These are phyloP conservation scores for Wiebesia pumilae DNA, from an alignment of 1,140 invertebrate genomes.

Conservation along the genomic window DNA sequence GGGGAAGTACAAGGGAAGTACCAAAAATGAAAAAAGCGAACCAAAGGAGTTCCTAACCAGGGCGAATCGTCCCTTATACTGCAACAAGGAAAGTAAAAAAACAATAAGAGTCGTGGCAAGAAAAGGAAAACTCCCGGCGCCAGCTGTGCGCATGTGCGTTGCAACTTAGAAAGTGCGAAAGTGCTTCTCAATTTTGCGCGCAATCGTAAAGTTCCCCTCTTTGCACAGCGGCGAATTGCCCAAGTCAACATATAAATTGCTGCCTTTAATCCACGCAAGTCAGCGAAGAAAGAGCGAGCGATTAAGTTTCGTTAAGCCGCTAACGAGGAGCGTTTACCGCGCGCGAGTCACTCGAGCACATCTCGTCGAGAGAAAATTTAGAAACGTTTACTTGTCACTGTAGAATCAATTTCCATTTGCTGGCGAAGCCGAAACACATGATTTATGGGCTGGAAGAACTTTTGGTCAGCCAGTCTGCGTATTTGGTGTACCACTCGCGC, in stretches of 20 bases:
- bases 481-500: neutral
- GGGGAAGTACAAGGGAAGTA: neutral
- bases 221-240: neutral
- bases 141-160: neutral
- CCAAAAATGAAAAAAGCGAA: neutral
- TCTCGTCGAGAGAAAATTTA: neutral
- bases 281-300: constrained; percentile 45
- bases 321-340: constrained; percentile 11
- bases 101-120: no score
- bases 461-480: neutral
- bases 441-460: neutral
- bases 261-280: constrained; percentile 44
- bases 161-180: neutral
- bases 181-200: neutral
- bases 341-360: neutral
- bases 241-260: constrained; percentile 45
- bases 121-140: neutral
- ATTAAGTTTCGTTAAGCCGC: constrained; percentile 50
- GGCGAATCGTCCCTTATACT: neutral
- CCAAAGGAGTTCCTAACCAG: neutral
- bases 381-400: neutral
- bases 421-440: neutral
- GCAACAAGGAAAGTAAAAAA: neutral
- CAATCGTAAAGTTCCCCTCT: neutral
- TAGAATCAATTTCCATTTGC: neutral